Percentiles rank a stretch among this genome's conserved stretches.
Conservation (phyloP, 2,888 invertebrate species). For the Netelia inedita region DNA sequence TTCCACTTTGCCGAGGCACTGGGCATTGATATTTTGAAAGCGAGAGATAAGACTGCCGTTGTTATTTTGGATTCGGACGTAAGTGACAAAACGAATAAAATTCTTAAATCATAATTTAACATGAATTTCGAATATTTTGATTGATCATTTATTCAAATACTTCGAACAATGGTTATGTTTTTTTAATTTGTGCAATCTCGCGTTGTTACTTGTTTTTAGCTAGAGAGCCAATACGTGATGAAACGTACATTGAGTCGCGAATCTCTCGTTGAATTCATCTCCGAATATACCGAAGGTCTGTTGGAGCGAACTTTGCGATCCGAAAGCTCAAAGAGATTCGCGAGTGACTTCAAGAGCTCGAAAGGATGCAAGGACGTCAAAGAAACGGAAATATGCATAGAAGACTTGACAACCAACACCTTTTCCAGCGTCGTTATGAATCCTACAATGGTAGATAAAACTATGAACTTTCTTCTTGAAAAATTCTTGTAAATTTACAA, state of each 20-base stretch:
- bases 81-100: slow-evolving; percentile 73
- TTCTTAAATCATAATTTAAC: too few relatives aligned
- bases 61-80: slow-evolving; percentile 91
- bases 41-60: slow-evolving; percentile 88
- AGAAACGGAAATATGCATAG: slow-evolving; percentile 85
- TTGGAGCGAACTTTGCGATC: slow-evolving; percentile 84
- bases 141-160: too few relatives aligned
- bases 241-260: slow-evolving; percentile 84
- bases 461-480: neutral
- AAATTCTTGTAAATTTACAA: neutral
- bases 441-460: slow-evolving; percentile 86
- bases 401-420: slow-evolving; percentile 89
- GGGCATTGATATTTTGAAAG: slow-evolving; percentile 89
- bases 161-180: too few relatives aligned
- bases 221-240: slow-evolving; percentile 90
- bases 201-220: slow-evolving; percentile 85
- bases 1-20: slow-evolving; percentile 91
- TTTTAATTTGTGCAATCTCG: too few relatives aligned
- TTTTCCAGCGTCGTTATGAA: slow-evolving; percentile 89
- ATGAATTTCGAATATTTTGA: too few relatives aligned
- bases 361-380: slow-evolving; percentile 70
- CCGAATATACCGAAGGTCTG: slow-evolving; percentile 85
- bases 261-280: slow-evolving; percentile 85
- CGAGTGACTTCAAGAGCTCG: slow-evolving; percentile 69
- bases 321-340: slow-evolving; percentile 75